Evolutionary conservation across 2,888 invertebrate genomes (phyloP).

Genomic region (Ornithoptera alexandrae): DNA sequence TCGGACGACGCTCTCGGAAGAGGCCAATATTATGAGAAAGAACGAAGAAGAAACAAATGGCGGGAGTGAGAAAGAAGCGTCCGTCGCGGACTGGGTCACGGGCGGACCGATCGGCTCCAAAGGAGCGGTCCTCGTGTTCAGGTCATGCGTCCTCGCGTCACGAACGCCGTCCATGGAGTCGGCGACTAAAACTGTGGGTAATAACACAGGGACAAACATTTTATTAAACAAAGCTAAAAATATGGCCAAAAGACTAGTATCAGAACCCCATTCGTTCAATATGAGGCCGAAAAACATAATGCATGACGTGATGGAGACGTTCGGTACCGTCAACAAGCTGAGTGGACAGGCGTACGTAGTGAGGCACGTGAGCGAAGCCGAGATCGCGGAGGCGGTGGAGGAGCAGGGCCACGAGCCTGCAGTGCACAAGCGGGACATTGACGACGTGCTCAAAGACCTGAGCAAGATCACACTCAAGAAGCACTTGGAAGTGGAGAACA

Average conservation of each 20-base stretch:
- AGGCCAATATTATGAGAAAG: conserved; percentile 66
- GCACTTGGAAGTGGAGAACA: conserved; percentile 69
- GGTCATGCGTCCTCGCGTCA: conserved; percentile 82
- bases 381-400: conserved; percentile 55
- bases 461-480: conserved; percentile 73
- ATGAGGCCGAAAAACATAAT: conserved; percentile 70
- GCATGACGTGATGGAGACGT: conserved; percentile 76
- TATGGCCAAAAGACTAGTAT: conserved; percentile 68
- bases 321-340: conserved; percentile 58
- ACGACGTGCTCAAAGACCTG: conserved; percentile 70
- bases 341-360: conserved; percentile 62
- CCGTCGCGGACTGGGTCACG: conserved; percentile 76
- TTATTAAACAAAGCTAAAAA: conserved; percentile 71
- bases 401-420: conserved; percentile 61
- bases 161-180: conserved; percentile 70
- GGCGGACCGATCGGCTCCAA: conserved; percentile 82
- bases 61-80: conserved; percentile 55
- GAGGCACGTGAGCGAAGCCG: conserved; percentile 61
- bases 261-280: conserved; percentile 66
- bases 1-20: conserved; percentile 47
- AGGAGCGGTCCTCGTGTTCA: conserved; percentile 83
- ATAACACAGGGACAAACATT: conserved; percentile 68
- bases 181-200: conserved; percentile 63
- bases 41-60: conserved; percentile 59
- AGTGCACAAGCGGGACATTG: conserved; percentile 66